Conservation (phyloP, 2,888 invertebrate species). For the Rhagonycha lutea region DNA sequence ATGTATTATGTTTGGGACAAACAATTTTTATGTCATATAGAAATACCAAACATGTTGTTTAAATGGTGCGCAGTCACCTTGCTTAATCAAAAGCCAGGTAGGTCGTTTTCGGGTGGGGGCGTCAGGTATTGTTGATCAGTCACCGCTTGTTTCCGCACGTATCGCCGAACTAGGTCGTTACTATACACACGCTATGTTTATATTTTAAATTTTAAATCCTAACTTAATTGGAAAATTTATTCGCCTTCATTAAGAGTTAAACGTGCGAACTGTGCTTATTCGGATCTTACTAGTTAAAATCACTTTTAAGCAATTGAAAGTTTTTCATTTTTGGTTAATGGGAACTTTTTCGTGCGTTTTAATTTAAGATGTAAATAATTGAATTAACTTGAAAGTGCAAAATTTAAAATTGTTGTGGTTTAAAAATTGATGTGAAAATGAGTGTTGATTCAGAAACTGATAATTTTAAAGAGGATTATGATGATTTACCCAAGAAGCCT, state of each 20-base stretch:
- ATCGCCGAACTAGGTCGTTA: conserved; percentile 27
- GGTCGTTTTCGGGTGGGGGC: conserved; percentile 32
- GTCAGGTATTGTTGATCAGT: conserved; percentile 35
- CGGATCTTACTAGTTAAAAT: background rate
- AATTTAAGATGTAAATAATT: background rate
- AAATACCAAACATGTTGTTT: conserved; percentile 14
- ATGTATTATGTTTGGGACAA: background rate
- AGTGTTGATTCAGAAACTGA: conserved; percentile 20
- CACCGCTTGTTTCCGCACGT: conserved; percentile 27
- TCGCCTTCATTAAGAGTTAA: conserved; percentile 1
- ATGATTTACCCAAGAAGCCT: conserved; percentile 32
- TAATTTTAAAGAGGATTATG: conserved; percentile 23
- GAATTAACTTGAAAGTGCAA: background rate
- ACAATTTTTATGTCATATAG: background rate
- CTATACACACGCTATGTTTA: conserved; percentile 19
- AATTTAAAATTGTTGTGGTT: background rate
- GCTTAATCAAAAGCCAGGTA: conserved; percentile 33
- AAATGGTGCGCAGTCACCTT: conserved; percentile 34
- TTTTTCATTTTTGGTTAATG: background rate
- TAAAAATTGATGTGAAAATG: conserved; percentile 19
- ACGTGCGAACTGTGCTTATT: conserved; percentile 6
- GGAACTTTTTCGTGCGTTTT: background rate
- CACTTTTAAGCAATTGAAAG: background rate
- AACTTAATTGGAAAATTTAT: conserved; percentile 15
- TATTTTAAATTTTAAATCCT: conserved; percentile 13